Conservation (phyloP, 2,113 vertebrate genomes). For the Ailuropoda melanoleuca region DNA sequence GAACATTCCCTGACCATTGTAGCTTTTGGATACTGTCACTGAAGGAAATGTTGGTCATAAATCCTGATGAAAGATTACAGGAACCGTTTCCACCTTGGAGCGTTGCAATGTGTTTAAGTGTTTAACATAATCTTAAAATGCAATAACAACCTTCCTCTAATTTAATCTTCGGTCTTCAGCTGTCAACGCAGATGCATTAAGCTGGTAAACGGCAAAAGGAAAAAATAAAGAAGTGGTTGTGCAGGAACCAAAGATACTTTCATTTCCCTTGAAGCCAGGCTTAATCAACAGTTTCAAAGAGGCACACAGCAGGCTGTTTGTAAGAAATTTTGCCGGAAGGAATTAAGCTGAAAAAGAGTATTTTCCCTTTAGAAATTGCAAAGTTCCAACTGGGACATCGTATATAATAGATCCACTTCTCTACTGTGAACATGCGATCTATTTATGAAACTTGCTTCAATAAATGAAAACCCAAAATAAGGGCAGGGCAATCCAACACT, state of each 20-base stretch:
- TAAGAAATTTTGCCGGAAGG: conserved; percentile 46
- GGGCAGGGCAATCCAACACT: background rate
- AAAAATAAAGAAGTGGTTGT: conserved; percentile 57
- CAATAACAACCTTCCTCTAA: conserved; percentile 64
- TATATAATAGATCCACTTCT: conserved; percentile 21
- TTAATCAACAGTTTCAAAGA: conserved; percentile 53
- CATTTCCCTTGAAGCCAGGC: background rate
- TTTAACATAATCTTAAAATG: conserved; percentile 75
- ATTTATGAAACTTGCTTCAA: conserved; percentile 31
- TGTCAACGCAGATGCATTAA: conserved; percentile 69
- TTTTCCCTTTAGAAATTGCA: conserved; percentile 41
- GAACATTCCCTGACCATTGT: conserved; percentile 73
- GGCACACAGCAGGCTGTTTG: conserved; percentile 26
- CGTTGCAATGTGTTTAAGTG: conserved; percentile 62
- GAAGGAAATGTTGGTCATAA: conserved; percentile 80
- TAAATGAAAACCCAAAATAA: background rate
- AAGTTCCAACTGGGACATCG: conserved; percentile 28
- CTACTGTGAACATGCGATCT: background rate
- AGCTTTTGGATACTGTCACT: conserved; percentile 73
- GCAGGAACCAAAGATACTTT: conserved; percentile 57
- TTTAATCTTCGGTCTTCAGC: conserved; percentile 54
- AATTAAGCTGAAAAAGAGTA: conserved; percentile 35
- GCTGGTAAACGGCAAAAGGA: conserved; percentile 36
- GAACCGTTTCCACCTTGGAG: conserved; percentile 69
- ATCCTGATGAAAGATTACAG: conserved; percentile 79